Percentiles rank a stretch among this genome's conserved stretches.
Evolutionary conservation across 2,797 vertebrate species (phyloP).

Genomic region (Acrossocheilus fasciatus): DNA sequence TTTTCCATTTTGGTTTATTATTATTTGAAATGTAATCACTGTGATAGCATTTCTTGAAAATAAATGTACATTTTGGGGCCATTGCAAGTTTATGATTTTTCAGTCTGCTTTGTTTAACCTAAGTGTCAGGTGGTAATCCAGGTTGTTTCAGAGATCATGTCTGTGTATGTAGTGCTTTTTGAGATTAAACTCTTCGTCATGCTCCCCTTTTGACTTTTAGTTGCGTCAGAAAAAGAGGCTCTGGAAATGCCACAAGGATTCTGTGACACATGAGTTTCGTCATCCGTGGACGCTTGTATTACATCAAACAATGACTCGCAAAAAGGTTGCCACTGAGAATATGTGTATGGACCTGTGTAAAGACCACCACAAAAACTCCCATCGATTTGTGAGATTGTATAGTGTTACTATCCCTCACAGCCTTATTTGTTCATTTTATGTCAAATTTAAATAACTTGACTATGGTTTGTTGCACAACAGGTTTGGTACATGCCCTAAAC

Average conservation of each 20-base stretch:
- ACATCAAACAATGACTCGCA: not conserved
- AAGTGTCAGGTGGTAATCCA: not conserved
- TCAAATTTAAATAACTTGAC: not conserved
- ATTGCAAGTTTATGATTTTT: not conserved
- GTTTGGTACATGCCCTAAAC: constrained; percentile 63
- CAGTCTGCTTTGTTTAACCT: not conserved
- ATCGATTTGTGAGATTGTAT: not conserved
- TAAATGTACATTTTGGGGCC: not conserved
- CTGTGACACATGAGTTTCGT: not conserved
- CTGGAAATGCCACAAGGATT: not conserved
- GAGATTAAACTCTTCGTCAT: not conserved
- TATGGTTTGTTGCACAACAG: constrained; percentile 65
- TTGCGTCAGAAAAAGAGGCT: constrained; percentile 1
- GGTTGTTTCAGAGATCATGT: not conserved
- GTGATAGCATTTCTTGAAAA: not conserved
- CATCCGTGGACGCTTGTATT: not conserved
- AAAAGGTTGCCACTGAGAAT: not conserved
- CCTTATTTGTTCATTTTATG: not conserved
- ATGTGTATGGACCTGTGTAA: not conserved
- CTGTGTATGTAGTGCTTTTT: not conserved
- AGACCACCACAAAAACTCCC: not conserved
- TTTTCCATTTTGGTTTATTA: not conserved
- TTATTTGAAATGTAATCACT: not conserved
- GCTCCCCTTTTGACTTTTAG: not conserved
- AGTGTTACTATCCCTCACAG: not conserved